Base-by-base conservation (phyloP, 1,140 invertebrate genomes). In the Ips typographus region DNA sequence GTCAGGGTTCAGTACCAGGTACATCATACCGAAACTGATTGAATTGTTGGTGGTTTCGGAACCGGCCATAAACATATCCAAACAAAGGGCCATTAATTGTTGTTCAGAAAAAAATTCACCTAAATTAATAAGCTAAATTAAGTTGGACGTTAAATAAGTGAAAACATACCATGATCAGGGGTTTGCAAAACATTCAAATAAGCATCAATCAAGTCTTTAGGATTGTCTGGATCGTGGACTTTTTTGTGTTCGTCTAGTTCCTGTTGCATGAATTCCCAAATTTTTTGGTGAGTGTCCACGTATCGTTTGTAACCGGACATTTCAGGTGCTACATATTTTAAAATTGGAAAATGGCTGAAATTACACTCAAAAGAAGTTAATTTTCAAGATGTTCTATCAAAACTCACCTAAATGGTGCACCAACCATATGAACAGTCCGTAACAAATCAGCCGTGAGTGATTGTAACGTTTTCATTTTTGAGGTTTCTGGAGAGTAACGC, bases 121-220 rank as follows among this genome's bases (percentile, higher is more conserved):
- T 61, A 56, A 62, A 52, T 6, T 22, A 22, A 22, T 22, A 22
- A 22, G 22, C 37, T 55, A 7, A 7, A 4, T 55, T n/a, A n/a
- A n/a, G 4, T 55, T 22, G 4, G 40, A 22, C 22, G 22, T 22
- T 22, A 6, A 8, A 51, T 52, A 42, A 66, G 57, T 52, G 44
- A 41, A 38, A 52, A 53, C 37, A 41, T n/a, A 55, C 58, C 59
- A 4, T 51, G 47, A 53, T 65, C 58, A n/a, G 74, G 83, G n/a
- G 81, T 80, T 4, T 84, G 81, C 57, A 91, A 77, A 62, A 86
- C 85, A 75, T 91, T 84, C 22, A 95, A 81, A 76, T 94, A 95
- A 4, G 88, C 87, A 74, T 95, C 93, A 85, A 96, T 94, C 36
- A 95, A 88, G 81, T 95, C 93, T 60, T 90, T 84, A 1, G 90